These are phyloP conservation scores for Lynx canadensis DNA, from an alignment of 2,113 vertebrate genomes.

Conservation along the genomic window DNA sequence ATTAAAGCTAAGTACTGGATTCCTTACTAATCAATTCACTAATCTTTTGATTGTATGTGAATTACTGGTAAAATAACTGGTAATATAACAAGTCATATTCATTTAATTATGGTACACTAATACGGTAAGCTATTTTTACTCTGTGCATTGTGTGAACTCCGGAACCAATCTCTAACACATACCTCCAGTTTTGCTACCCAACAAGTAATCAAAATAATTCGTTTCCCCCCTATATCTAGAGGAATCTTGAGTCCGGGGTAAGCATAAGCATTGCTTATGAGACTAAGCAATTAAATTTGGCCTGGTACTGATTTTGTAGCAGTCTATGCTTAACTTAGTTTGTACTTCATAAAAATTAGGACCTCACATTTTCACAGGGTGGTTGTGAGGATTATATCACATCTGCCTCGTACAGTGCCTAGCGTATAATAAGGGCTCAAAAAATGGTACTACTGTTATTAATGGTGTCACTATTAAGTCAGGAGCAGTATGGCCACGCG, in stretches of 20 bases:
- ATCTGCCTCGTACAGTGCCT: not conserved
- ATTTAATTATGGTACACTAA: slow-evolving; percentile 29
- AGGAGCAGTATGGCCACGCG: not conserved
- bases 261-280: not conserved
- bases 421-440: not conserved
- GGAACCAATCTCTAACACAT: not conserved
- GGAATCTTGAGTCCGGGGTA: not conserved
- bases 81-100: not conserved
- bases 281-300: not conserved
- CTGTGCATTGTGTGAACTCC: not conserved
- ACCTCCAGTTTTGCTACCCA: not conserved
- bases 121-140: not conserved
- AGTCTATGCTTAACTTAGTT: slow-evolving; percentile 25
- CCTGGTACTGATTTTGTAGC: not conserved
- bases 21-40: not conserved
- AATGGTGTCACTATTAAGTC: not conserved
- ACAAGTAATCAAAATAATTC: slow-evolving; percentile 32
- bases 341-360: not conserved
- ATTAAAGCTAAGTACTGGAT: not conserved
- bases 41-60: not conserved
- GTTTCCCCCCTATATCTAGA: not conserved
- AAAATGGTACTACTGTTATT: not conserved
- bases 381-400: not conserved
- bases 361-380: not conserved
- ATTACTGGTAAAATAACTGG: not conserved